Base-by-base conservation (phyloP, 2,888 invertebrate species). In the Anaspis maculata region DNA sequence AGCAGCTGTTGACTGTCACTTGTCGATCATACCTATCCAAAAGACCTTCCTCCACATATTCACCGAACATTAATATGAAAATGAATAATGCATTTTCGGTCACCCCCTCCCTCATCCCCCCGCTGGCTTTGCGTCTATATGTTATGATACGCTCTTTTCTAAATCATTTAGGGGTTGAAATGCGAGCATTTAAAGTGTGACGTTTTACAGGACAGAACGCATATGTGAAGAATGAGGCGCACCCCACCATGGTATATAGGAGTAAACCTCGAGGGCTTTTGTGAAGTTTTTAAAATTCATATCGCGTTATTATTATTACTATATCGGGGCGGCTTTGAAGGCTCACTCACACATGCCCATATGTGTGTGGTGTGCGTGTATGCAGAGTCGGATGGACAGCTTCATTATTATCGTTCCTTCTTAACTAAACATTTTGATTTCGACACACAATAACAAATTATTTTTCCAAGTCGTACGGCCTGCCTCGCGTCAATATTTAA, bases 1-100 rank as follows among this genome's bases (percentile, higher is more conserved):
- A 56, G 63, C 65, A 65, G 65, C 64, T 65, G 65, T 57, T 42
- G 50, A 58, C 61, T 62, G 64, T 64, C 65, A 65, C 65, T 65
- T 65, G 64, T 65, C 65, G 60, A 62, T 64, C 63, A 62, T 45
- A 30, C 40, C 47, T 46, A 42, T 51, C 48, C 57, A 54, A 52
- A 53, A n/a, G n/a, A n/a, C n/a, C n/a, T n/a, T n/a, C n/a, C n/a
- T n/a, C n/a, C n/a, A n/a, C n/a, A n/a, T n/a, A 57, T 56, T 58
- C 57, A 59, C 54, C 55, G 57, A 57, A 59, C 57, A 57, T 56
- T 47, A 52, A 48, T n/a, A n/a, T n/a, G n/a, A 49, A 24, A 48
- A 59, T 59, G 62, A 59, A 62, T 62, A 59, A 62, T 61, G 55
- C 54, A 61, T 55, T 30, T 44, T 48, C 45, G 51, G 52, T 57